Percentiles rank a stretch among this genome's conserved stretches.
These are phyloP conservation scores for Panulirus ornatus DNA, from an alignment of 1,140 invertebrate genomes.

Conservation along the genomic window DNA sequence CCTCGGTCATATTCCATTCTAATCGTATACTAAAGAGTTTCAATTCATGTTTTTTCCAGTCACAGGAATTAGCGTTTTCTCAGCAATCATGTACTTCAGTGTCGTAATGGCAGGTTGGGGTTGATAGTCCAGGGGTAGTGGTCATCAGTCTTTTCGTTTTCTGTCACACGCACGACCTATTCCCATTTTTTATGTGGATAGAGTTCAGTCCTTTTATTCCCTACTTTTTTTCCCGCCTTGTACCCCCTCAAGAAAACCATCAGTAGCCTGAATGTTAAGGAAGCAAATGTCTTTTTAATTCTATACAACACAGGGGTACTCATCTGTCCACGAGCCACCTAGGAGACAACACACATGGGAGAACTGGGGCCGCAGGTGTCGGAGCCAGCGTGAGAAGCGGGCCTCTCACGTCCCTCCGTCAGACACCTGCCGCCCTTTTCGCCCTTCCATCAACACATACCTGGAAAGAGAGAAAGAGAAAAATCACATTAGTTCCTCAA, in stretches of 20 bases:
- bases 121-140: not conserved
- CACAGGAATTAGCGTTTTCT: slow-evolving; percentile 22
- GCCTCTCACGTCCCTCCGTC: not conserved
- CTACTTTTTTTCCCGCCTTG: no score
- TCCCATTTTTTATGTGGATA: not conserved
- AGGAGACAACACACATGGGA: no score
- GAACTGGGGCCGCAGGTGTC: no score
- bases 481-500: not conserved
- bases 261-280: no score
- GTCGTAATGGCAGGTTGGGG: not conserved
- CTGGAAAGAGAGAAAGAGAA: not conserved
- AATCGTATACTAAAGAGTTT: not conserved
- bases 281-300: no score
- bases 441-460: not conserved
- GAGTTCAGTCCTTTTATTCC: no score
- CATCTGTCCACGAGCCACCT: no score
- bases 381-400: no score
- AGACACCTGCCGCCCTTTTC: not conserved
- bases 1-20: slow-evolving; percentile 1
- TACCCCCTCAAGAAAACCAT: no score
- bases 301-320: no score
- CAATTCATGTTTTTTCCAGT: slow-evolving; percentile 29
- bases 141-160: not conserved
- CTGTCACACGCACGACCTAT: not conserved
- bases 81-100: not conserved